These are phyloP conservation scores for Tetragonula clypearis DNA, from an alignment of 1,140 invertebrate genomes.

Conservation along the genomic window DNA sequence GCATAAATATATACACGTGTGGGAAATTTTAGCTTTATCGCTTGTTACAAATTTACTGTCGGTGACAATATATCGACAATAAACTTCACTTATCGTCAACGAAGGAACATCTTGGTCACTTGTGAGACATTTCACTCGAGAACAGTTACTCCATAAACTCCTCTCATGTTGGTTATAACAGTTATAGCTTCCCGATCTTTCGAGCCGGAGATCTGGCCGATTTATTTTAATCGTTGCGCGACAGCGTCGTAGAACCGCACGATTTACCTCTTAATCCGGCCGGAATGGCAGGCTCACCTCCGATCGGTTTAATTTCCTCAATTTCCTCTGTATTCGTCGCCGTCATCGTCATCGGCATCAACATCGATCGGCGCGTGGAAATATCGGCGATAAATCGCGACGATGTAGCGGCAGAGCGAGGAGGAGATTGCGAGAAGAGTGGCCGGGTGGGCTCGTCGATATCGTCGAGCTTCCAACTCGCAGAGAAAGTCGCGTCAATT, in stretches of 20 bases:
- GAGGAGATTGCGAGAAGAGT: not conserved
- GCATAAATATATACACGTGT: too few species aligned
- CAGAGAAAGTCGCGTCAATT: slow-evolving; percentile 65
- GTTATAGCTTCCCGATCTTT: too few species aligned
- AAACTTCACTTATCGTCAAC: too few species aligned
- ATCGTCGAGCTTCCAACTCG: slow-evolving; percentile 50
- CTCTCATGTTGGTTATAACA: too few species aligned
- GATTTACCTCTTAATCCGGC: slow-evolving; percentile 25
- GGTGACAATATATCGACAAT: too few species aligned
- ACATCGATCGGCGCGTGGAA: not conserved
- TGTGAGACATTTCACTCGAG: too few species aligned
- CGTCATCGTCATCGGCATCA: not conserved
- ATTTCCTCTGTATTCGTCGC: not conserved
- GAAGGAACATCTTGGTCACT: too few species aligned
- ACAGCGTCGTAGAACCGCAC: not conserved
- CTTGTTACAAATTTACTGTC: too few species aligned
- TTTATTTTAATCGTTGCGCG: slow-evolving; percentile 19
- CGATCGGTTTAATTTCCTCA: slow-evolving; percentile 34
- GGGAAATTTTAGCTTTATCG: too few species aligned
- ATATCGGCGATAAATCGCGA: not conserved
- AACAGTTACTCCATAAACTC: too few species aligned
- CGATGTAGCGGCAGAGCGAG: not conserved
- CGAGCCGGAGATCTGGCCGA: not conserved
- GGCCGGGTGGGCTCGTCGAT: slow-evolving; percentile 39
- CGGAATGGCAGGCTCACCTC: not conserved